A percentile compares a stretch with the other conserved stretches of the same genome.
Evolutionary conservation across 1,140 invertebrate species (phyloP).

Genomic region (Drosophila lowei): DNA sequence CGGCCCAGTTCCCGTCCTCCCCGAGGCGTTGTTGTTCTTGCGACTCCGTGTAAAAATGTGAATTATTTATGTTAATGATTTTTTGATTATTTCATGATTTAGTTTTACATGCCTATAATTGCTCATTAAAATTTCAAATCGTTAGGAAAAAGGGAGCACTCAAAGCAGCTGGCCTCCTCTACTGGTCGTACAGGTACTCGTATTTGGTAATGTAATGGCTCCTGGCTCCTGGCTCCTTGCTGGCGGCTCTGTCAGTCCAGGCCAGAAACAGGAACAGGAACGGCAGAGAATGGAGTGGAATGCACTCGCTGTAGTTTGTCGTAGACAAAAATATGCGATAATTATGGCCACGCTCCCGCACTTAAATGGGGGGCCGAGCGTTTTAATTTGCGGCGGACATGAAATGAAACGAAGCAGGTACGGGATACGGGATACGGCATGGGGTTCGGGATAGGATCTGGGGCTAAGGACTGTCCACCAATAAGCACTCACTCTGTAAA

Average conservation of each 20-base stretch:
- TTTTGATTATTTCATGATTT: conserved; percentile 63
- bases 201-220: conserved; percentile 30
- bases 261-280: conserved; percentile 6
- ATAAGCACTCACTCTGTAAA: no score
- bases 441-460: background rate
- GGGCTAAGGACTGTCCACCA: no score
- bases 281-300: conserved; percentile 23
- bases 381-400: conserved; percentile 71
- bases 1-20: background rate
- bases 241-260: conserved; percentile 23
- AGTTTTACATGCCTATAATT: conserved; percentile 66
- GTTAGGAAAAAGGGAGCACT: conserved; percentile 28
- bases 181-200: background rate
- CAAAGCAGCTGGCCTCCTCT: background rate
- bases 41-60: conserved; percentile 38
- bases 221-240: background rate
- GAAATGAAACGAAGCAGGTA: conserved; percentile 38
- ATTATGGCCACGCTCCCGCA: conserved; percentile 52
- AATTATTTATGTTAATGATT: conserved; percentile 74
- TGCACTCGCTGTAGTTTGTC: conserved; percentile 48
- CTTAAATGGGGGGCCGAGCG: conserved; percentile 31
- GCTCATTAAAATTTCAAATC: conserved; percentile 69
- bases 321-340: conserved; percentile 66
- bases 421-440: background rate
- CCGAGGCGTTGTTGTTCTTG: conserved; percentile 33